Evolutionary conservation across 2,797 vertebrate species (phyloP), one percentile per base, ranked within the genome.

Genomic region (Triplophysa yarkandensis): DNA sequence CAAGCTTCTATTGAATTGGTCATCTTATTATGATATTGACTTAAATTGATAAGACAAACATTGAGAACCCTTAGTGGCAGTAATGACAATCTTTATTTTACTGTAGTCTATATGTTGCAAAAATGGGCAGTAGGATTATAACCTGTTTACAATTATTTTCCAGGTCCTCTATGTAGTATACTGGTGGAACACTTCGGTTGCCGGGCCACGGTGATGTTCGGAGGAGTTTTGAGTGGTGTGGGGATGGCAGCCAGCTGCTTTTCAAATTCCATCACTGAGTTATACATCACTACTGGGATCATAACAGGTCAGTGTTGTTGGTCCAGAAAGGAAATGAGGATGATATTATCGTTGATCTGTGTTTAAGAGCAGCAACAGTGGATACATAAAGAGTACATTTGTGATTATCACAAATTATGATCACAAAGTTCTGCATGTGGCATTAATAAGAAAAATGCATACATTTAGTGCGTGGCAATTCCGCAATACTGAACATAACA

Each of bases 91-190:
- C n/a, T n/a, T n/a, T n/a, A n/a, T n/a, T n/a, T n/a, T n/a, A n/a
- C n/a, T n/a, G n/a, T n/a, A n/a, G n/a, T n/a, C n/a, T n/a, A n/a
- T n/a, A n/a, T n/a, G n/a, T 68, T 28, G 55, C 14, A 3, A 67
- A 48, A 62, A 73, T 60, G 19, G 68, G 25, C 25, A 36, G 8
- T 16, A 9, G 11, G 52, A 73, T 76, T 75, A 60, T 21, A 50
- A 34, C 41, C 4, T 4, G 1, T 46, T 8, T 27, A 39, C 10
- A 17, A 69, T 63, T 71, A 8, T 32, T 72, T 48, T 69, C 57
- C 88, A 98, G 97, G 97, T 57, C 96, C 96, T 10, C 87, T 98
- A 9, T 98, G 96, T 65, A 95, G 96, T 77, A 71, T 98, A 77
- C 70, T 98, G 89, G 94, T 98, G 87, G 92, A 89, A 83, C 84